Evolutionary conservation across 2,113 vertebrate species (phyloP).

Genomic region (Lepidothrix coronata): DNA sequence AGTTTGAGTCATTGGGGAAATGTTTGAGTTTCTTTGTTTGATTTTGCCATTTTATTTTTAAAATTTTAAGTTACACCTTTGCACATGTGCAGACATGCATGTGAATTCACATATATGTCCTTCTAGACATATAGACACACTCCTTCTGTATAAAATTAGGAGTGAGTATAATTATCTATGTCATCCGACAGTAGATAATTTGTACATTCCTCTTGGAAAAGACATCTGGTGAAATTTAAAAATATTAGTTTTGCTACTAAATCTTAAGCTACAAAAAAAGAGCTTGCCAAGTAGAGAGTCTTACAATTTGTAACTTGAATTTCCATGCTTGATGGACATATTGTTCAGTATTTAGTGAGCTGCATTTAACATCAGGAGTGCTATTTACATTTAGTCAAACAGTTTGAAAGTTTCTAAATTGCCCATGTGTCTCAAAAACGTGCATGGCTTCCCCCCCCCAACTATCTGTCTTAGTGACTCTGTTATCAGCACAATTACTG

Average conservation of each 20-base stretch:
- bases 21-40: neutral
- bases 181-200: neutral
- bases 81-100: neutral
- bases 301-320: conserved; percentile 34
- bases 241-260: conserved; percentile 25
- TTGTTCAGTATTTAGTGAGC: conserved; percentile 29
- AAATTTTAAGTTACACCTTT: neutral
- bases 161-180: neutral
- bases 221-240: neutral
- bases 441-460: neutral
- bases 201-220: conserved; percentile 2
- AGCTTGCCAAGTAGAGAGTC: conserved; percentile 9
- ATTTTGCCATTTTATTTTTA: neutral
- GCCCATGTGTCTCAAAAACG: neutral
- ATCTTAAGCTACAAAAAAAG: conserved; percentile 37
- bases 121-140: neutral
- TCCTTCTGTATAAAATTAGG: neutral
- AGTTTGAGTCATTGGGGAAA: neutral
- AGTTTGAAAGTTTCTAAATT: conserved; percentile 49
- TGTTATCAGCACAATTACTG: conserved; percentile 49
- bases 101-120: neutral
- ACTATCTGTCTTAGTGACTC: neutral
- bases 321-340: conserved; percentile 35
- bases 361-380: conserved; percentile 36
- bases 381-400: conserved; percentile 57